These are phyloP conservation scores for Chiridota heheva DNA, from an alignment of 35 echinoderm and acorn worm genomes.

Conservation along the genomic window DNA sequence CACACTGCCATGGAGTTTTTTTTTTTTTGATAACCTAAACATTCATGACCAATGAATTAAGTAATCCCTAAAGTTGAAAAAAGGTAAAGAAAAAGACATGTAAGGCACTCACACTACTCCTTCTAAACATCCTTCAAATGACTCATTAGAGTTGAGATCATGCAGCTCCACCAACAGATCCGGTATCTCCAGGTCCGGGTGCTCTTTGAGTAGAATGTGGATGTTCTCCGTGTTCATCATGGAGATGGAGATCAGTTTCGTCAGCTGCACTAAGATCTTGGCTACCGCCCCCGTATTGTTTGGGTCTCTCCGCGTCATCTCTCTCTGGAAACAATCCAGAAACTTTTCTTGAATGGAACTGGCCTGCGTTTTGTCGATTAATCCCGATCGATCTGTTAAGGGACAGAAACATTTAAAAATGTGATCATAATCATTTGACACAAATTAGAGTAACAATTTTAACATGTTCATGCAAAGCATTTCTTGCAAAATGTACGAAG, in stretches of 20 bases:
- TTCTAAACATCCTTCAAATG: too few relatives aligned
- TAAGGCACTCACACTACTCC: too few relatives aligned
- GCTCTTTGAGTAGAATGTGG: slow-evolving; percentile 59
- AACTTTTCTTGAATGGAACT: slow-evolving; percentile 65
- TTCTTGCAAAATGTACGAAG: too few relatives aligned
- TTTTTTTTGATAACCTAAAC: too few relatives aligned
- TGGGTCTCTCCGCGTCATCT: slow-evolving; percentile 53
- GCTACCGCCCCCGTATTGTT: slow-evolving; percentile 60
- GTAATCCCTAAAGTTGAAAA: too few relatives aligned
- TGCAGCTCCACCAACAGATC: slow-evolving; percentile 70
- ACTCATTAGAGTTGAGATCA: slow-evolving; percentile 35
- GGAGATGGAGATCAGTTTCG: slow-evolving; percentile 66
- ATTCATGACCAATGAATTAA: too few relatives aligned
- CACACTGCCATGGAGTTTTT: too few relatives aligned
- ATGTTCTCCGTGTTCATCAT: slow-evolving; percentile 65
- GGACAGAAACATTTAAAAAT: too few relatives aligned
- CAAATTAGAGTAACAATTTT: too few relatives aligned
- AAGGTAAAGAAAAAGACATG: too few relatives aligned
- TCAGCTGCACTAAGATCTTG: slow-evolving; percentile 71
- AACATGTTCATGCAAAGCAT: too few relatives aligned
- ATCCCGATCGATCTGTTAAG: slow-evolving; percentile 63
- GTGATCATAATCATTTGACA: too few relatives aligned
- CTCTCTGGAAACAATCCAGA: slow-evolving; percentile 71
- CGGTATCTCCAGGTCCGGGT: slow-evolving; percentile 46
- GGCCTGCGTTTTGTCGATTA: slow-evolving; percentile 28